Evolutionary conservation across 2,113 vertebrate species (phyloP).

Genomic region (Crypturellus undulatus): DNA sequence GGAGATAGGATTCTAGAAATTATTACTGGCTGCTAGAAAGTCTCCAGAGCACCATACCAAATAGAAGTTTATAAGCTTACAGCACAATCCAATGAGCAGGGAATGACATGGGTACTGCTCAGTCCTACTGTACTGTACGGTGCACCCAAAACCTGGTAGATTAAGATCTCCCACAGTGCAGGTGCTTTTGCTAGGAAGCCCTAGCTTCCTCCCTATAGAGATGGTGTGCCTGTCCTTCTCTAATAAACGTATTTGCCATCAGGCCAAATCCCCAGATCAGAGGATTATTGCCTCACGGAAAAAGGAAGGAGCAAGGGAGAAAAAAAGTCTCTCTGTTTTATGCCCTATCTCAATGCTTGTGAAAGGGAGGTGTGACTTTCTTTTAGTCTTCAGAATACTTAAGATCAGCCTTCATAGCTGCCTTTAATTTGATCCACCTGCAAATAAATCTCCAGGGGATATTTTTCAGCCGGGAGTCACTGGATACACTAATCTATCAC

Average conservation of each 20-base stretch:
- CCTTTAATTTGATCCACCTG: not conserved
- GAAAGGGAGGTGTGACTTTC: not conserved
- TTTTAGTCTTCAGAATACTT: not conserved
- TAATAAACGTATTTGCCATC: not conserved
- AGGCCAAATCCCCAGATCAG: not conserved
- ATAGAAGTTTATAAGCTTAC: not conserved
- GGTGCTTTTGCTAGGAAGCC: not conserved
- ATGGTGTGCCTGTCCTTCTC: not conserved
- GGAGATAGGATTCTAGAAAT: not conserved
- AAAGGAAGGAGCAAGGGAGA: not conserved
- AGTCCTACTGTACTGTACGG: not conserved
- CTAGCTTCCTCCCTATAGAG: fast-evolving
- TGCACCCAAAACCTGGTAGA: fast-evolving
- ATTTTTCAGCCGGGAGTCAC: not conserved
- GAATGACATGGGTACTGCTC: not conserved
- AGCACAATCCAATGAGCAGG: not conserved
- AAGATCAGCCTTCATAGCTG: not conserved
- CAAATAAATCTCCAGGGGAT: not conserved
- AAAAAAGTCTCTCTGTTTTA: not conserved
- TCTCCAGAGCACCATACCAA: constrained; percentile 5
- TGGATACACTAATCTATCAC: fast-evolving
- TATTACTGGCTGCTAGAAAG: not conserved
- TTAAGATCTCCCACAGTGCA: not conserved
- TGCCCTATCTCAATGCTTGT: not conserved
- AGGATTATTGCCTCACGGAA: not conserved